Conservation (phyloP, 2,888 invertebrate genomes). For the Augochlorella aurata region DNA sequence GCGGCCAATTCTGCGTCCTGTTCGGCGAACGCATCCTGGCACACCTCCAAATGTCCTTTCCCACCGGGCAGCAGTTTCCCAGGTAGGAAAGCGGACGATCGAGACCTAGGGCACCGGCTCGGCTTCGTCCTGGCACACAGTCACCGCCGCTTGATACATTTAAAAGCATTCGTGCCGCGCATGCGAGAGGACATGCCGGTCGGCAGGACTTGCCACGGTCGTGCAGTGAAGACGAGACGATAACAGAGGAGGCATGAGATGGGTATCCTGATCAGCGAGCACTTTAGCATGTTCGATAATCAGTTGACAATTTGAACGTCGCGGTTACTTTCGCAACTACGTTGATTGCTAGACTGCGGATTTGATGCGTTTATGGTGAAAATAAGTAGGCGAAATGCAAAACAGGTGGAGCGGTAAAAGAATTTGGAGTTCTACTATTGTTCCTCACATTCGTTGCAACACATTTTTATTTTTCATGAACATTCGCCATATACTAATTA, state of each 20-base stretch:
- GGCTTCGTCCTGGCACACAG: slow-evolving; percentile 28
- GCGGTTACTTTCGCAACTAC: too few species aligned
- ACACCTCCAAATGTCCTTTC: slow-evolving; percentile 27
- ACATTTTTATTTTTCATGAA: too few species aligned
- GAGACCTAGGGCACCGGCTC: slow-evolving; percentile 4
- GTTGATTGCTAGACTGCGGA: too few species aligned
- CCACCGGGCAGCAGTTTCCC: slow-evolving; percentile 20
- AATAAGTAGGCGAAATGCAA: neutral
- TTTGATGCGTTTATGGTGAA: too few species aligned
- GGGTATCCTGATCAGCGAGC: too few species aligned
- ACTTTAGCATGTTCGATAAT: too few species aligned
- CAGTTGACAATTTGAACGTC: too few species aligned
- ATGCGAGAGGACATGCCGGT: slow-evolving; percentile 27
- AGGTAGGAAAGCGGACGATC: slow-evolving; percentile 1
- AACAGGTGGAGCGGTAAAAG: neutral
- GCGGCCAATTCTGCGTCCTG: neutral
- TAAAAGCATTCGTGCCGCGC: slow-evolving; percentile 49
- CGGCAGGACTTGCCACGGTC: neutral
- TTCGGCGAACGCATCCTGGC: slow-evolving; percentile 23
- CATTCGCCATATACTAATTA: too few species aligned
- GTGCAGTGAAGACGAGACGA: neutral
- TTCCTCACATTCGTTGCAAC: too few species aligned
- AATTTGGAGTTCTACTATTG: neutral
- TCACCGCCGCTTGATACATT: slow-evolving; percentile 42
- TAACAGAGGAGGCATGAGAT: neutral